Conservation (phyloP, 2,113 vertebrate species). For the Rhipidura dahli region DNA sequence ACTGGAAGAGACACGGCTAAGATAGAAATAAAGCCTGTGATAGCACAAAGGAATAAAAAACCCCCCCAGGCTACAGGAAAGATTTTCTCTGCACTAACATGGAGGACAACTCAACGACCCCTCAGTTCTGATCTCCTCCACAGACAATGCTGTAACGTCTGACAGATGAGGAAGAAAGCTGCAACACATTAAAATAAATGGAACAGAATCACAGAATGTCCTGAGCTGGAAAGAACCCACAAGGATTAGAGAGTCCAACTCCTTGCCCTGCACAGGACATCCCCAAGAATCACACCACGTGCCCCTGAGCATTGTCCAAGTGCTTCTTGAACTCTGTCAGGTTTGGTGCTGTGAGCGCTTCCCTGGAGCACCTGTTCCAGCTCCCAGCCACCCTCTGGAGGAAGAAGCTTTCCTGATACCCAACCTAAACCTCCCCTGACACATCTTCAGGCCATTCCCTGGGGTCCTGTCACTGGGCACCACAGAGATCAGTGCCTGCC, state of each 20-base stretch:
- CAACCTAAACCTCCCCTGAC: background rate
- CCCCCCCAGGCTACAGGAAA: background rate
- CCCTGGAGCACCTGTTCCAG: background rate
- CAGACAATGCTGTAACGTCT: background rate
- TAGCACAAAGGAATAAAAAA: background rate
- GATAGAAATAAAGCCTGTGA: background rate
- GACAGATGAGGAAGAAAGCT: background rate
- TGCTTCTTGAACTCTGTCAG: background rate
- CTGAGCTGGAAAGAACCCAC: background rate
- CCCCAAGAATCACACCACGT: background rate
- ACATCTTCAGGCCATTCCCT: background rate
- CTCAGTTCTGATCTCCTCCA: background rate
- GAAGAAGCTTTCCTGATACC: background rate
- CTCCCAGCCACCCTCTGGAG: rapidly evolving
- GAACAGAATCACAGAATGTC: background rate
- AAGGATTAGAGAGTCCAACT: background rate
- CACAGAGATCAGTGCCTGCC: background rate
- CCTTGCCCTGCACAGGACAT: background rate
- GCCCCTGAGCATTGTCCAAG: background rate
- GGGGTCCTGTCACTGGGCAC: rapidly evolving
- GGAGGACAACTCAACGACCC: background rate
- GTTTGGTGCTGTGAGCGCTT: background rate
- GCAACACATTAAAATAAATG: background rate
- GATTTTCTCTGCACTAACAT: background rate
- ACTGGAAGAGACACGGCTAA: background rate